These are phyloP conservation scores for Etheostoma cragini DNA, from an alignment of 2,113 vertebrate genomes.

Conservation along the genomic window DNA sequence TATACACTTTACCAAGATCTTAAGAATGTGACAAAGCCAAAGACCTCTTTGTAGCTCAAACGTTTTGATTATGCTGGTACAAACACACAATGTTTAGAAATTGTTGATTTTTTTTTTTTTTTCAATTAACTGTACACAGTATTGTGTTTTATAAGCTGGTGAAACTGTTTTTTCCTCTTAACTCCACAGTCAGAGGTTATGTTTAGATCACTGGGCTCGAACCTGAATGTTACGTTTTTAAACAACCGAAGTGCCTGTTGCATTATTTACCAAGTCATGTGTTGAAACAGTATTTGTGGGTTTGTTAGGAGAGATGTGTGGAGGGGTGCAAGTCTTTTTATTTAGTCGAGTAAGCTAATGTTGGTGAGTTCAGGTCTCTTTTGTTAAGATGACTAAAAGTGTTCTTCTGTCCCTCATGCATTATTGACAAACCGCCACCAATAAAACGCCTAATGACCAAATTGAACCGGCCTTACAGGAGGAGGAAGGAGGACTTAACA, in stretches of 20 bases:
- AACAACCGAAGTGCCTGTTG: conserved; percentile 63
- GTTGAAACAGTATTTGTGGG: conserved; percentile 49
- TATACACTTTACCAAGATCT: not conserved
- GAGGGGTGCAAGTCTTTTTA: not conserved
- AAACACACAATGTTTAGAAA: conserved; percentile 23
- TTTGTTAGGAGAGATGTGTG: conserved; percentile 39
- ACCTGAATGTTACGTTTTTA: conserved; percentile 70
- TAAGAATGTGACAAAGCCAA: conserved; percentile 64
- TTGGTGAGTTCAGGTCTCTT: conserved; percentile 33
- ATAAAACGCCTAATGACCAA: conserved; percentile 28
- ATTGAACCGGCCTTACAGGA: not conserved
- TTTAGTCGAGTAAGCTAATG: conserved; percentile 25
- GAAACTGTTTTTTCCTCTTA: conserved; percentile 29
- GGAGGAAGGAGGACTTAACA: not conserved
- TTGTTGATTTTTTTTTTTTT: not conserved
- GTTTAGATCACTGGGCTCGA: conserved; percentile 42
- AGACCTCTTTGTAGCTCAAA: conserved; percentile 53
- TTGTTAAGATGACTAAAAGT: conserved; percentile 6
- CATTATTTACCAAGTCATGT: conserved; percentile 52
- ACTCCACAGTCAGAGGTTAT: conserved; percentile 45
- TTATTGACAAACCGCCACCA: conserved; percentile 38
- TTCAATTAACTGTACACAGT: conserved; percentile 41
- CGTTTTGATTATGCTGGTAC: conserved; percentile 29
- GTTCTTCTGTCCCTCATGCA: conserved; percentile 8
- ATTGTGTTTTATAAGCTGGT: conserved; percentile 64